Percentiles rank a stretch among this genome's conserved stretches.
phyloP scores from a whole-genome alignment of 2,113 vertebrate genomes.

The Alaudala cheleensis region DNA sequence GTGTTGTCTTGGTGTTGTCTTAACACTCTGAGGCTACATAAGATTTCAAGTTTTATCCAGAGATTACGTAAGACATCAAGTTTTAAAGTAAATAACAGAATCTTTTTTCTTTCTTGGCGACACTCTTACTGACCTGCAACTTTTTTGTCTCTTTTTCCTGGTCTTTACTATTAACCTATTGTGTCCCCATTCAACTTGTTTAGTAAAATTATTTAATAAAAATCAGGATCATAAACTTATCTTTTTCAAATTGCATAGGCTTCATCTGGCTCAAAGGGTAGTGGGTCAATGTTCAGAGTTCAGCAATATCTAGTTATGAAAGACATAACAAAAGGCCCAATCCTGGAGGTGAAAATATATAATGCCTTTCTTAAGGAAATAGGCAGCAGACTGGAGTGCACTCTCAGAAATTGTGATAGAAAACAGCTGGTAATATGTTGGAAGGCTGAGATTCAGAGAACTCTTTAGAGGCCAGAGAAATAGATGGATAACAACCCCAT shows the following conservation, averaged over 20 bases:
- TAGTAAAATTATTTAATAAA: neutral
- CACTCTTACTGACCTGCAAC: neutral
- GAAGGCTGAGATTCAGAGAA: neutral
- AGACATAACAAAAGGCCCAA: neutral
- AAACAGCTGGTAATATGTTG: neutral
- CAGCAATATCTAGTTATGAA: neutral
- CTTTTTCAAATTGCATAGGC: neutral
- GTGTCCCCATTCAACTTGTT: fast-evolving
- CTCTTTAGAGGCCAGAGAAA: neutral
- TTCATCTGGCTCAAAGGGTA: neutral
- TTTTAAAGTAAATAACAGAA: neutral
- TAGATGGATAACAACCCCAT: neutral
- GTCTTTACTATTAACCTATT: neutral
- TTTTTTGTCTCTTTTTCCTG: neutral
- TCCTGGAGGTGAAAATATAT: neutral
- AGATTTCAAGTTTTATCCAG: neutral
- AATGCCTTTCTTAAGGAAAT: neutral
- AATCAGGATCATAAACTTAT: neutral
- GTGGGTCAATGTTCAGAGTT: neutral
- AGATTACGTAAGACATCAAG: no score
- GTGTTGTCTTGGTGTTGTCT: neutral
- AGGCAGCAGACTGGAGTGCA: neutral
- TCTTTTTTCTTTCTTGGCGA: neutral
- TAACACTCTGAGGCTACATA: neutral
- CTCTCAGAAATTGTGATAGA: neutral